phyloP scores from a whole-genome alignment of 1,140 invertebrate genomes.

The Hormaphis cornu region DNA sequence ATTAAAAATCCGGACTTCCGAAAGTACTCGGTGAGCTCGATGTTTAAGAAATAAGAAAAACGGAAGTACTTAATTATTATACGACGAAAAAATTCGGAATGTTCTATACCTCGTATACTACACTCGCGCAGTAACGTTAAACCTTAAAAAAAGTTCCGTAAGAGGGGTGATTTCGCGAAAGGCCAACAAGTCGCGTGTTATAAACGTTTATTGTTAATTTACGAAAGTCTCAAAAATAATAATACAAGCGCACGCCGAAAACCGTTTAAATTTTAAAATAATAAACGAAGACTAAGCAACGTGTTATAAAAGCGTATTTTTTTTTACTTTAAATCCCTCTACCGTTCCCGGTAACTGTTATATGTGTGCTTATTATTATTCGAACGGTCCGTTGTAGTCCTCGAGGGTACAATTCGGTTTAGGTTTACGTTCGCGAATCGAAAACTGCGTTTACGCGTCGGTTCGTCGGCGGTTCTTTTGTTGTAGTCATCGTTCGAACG shows the following conservation, averaged over 20 bases:
- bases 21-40: neutral
- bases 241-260: neutral
- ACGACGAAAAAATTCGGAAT: neutral
- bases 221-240: neutral
- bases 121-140: too few relatives aligned
- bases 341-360: neutral
- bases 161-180: too few relatives aligned
- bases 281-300: neutral
- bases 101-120: too few relatives aligned
- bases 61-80: neutral
- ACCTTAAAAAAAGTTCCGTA: too few relatives aligned
- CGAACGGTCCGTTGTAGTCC: constrained; percentile 12
- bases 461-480: constrained; percentile 5
- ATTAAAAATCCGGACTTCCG: neutral
- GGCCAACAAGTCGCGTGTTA: too few relatives aligned
- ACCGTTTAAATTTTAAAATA: neutral
- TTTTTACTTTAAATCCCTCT: neutral
- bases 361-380: constrained; percentile 15
- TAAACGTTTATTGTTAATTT: neutral
- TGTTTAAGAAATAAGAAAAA: neutral
- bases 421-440: neutral
- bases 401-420: constrained; percentile 18
- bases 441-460: neutral
- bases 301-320: neutral
- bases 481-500: neutral